Evolutionary conservation across 2,888 invertebrate genomes (phyloP).

Genomic region (Synanthedon formicaeformis): DNA sequence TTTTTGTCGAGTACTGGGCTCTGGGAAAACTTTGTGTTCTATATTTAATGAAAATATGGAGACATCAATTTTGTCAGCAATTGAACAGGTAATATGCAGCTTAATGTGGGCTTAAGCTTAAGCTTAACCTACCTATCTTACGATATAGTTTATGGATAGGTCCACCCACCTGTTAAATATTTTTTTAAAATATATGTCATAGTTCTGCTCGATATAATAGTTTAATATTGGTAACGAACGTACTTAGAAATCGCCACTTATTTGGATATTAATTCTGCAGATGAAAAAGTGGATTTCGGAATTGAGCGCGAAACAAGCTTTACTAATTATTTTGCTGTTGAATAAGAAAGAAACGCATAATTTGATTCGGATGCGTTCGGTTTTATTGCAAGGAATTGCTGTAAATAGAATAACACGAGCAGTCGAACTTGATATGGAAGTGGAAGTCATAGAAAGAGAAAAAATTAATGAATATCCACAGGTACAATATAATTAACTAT

Average conservation of each 20-base stretch:
- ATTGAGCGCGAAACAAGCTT: constrained; percentile 44
- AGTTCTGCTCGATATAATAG: no score
- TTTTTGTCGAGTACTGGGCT: constrained; percentile 45
- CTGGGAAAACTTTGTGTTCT: constrained; percentile 26
- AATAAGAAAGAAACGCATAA: constrained; percentile 53
- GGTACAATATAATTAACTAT: constrained; percentile 16
- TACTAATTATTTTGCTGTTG: constrained; percentile 38
- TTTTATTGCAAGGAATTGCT: constrained; percentile 53
- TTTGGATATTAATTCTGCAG: constrained; percentile 16
- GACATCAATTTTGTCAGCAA: constrained; percentile 32
- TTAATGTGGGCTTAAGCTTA: no score
- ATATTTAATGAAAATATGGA: constrained; percentile 32
- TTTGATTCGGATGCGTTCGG: constrained; percentile 34
- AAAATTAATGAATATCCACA: constrained; percentile 30
- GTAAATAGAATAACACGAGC: constrained; percentile 49
- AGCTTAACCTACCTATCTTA: no score
- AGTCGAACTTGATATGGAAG: constrained; percentile 53
- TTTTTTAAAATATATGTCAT: no score
- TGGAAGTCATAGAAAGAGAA: constrained; percentile 56
- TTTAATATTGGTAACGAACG: no score
- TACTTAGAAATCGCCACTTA: no score
- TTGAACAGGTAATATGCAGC: constrained; percentile 30
- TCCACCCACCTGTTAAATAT: no score
- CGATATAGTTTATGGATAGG: no score
- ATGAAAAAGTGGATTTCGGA: constrained; percentile 47